These are phyloP conservation scores for Spondyliosoma cantharus DNA, from an alignment of 2,797 vertebrate genomes.

Conservation along the genomic window DNA sequence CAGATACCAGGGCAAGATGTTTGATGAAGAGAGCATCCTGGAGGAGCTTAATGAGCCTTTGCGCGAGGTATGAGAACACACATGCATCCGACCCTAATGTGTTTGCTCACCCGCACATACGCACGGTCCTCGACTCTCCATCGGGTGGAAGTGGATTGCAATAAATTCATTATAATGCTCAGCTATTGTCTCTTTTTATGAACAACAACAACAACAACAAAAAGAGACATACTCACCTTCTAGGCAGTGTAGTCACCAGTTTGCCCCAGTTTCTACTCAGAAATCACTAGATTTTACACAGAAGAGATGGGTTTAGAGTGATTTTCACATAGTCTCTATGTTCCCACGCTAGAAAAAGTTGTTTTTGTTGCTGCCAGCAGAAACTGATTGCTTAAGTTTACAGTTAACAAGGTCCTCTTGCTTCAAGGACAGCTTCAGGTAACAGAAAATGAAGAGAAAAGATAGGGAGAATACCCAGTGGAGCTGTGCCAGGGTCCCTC, in stretches of 20 bases:
- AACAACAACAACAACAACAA: neutral
- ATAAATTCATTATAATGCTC: constrained; percentile 27
- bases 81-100: constrained; percentile 1
- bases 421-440: constrained; percentile 23
- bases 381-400: constrained; percentile 12
- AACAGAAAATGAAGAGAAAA: neutral
- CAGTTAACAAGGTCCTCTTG: constrained; percentile 2
- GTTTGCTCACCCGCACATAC: constrained; percentile 29
- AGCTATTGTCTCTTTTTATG: neutral
- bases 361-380: constrained; percentile 24
- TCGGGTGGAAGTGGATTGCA: neutral
- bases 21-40: constrained; percentile 98
- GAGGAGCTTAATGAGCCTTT: constrained; percentile 96
- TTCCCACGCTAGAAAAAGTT: neutral
- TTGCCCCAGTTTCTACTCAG: neutral
- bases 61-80: constrained; percentile 86
- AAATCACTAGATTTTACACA: neutral
- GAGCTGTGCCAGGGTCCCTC: neutral
- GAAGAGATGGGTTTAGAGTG: constrained; percentile 1
- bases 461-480: neutral
- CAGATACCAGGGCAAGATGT: constrained; percentile 99
- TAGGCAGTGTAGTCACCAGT: neutral
- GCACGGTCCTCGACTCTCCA: constrained; percentile 1
- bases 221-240: rapidly evolving
- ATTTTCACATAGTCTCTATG: neutral